Evolutionary conservation across 1,140 invertebrate species (phyloP), one percentile per base, ranked within the genome.

Genomic region (Melanaphis sacchari): DNA sequence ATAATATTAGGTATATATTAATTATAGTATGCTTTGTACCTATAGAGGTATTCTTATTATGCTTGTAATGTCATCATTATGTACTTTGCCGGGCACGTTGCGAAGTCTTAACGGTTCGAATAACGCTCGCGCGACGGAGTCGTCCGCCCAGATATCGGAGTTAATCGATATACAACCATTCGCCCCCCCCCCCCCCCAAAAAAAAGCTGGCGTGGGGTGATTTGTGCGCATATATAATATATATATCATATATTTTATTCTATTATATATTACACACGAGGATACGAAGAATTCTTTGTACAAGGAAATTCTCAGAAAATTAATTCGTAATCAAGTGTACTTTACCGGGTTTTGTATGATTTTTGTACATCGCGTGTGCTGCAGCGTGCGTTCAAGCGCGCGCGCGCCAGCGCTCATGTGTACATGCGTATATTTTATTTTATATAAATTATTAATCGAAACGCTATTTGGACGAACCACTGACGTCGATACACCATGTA

Each of bases 391-490:
- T 66, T 66, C 59, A 18, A 66, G 4, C 31, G 59, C 31, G 4
- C 36, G 36, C 18, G 6, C 5, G 21, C 31, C 9, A 7, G 66
- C 26, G 66, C 26, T 8, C 26, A 11, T 15, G 66, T 81, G 31
- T 76, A n/a, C 21, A 0, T n/a, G 66, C 26, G 76, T 40, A 2
- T 26, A 38, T 40, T 8, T 6, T 41, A 84, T 84, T 66, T 66
- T 84, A 24, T 40, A 85, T 85, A 41, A 26, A 85, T 85, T 41
- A 85, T 85, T 85, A 40, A 85, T 85, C 82, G 82, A 85, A 85
- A 85, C 82, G 38, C 82, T 41, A 26, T 41, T 84, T 26, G 8
- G 40, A 26, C 38, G 38, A 38, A 84, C 59, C 31, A 31, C 7
- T 5, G 52, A 31, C 59, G 31, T 15, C 59, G 31, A 26, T 66